Evolutionary conservation across 2,113 vertebrate genomes (phyloP), one percentile per base, ranked within the genome.

Genomic region (Rhadina sibilatrix): DNA sequence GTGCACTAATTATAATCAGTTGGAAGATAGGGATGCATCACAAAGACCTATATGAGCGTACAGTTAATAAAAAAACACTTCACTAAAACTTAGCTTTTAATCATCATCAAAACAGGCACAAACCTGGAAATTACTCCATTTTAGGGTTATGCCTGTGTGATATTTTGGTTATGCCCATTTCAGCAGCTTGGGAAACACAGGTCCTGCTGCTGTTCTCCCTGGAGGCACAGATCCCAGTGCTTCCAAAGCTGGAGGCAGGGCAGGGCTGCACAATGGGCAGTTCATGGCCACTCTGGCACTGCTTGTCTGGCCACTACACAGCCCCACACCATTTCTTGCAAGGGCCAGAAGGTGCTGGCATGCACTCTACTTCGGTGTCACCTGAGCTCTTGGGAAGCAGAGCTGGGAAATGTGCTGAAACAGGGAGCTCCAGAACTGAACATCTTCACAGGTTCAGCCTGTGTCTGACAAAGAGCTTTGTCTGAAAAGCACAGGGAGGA

Each of bases 341-440:
- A 74, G 70, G 44, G 11, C 1, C 1, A 76, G 31, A 56, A 79
- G 42, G 20, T 59, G 14, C 60, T 10, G 5, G 40, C 69, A 49
- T 2, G 4, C 22, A 0, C 37, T n/a, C 28, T 5, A 1, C 60
- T 31, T 46, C 0, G 0, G 69, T 46, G 66, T 57, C 87, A 69
- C 57, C 49, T 38, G 17, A 49, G 54, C 9, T 3, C 79, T 28
- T 35, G 49, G 47, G 37, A 75, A 89, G 33, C 37, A 24, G 21
- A 76, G 57, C 64, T 50, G 37, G 49, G 78, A 76, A 71, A 80
- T 30, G n/a, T 33, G 64, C 77, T 42, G 60, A 52, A 59, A 81
- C 30, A 8, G 3, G 24, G 50, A 83, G 65, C 31, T 72, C 75
- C 66, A 64, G 35, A 88, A 44, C 33, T 5, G 40, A 93, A 64